Percentiles rank a stretch among this genome's conserved stretches.
phyloP scores from a whole-genome alignment of 2,888 invertebrate species.

The Dryomyza anilis region DNA sequence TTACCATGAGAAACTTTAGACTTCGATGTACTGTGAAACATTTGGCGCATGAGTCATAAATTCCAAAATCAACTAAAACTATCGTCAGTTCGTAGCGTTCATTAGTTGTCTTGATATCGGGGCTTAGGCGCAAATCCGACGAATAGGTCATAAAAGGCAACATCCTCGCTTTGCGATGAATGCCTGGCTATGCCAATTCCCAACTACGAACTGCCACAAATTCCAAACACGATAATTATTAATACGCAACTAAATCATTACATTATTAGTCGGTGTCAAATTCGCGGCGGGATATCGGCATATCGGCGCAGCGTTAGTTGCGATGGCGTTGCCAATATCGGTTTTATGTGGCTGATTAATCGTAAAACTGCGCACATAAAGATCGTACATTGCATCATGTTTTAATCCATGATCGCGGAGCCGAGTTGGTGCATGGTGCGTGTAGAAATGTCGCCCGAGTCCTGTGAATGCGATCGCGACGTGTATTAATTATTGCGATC shows the following conservation, averaged over 20 bases:
- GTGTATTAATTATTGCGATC: slow-evolving; percentile 23
- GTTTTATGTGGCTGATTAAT: slow-evolving; percentile 49
- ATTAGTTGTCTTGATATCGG: too few species aligned
- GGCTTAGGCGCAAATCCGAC: too few species aligned
- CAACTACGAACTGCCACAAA: slow-evolving; percentile 3
- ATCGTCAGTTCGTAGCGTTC: background rate
- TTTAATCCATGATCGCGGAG: background rate
- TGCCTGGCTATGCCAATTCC: too few species aligned
- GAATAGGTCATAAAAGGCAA: background rate
- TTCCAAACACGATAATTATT: slow-evolving; percentile 49
- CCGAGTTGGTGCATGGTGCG: background rate
- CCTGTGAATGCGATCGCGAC: slow-evolving; percentile 8
- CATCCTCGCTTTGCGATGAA: too few species aligned
- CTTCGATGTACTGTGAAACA: too few species aligned
- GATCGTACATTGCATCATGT: slow-evolving; percentile 7
- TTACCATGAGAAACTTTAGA: background rate
- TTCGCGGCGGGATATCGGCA: slow-evolving; percentile 45
- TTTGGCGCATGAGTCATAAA: background rate
- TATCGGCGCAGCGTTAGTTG: slow-evolving; percentile 31
- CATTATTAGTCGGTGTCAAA: slow-evolving; percentile 55
- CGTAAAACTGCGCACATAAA: slow-evolving; percentile 34
- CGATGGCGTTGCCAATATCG: slow-evolving; percentile 32
- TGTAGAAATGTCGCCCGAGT: slow-evolving; percentile 20
- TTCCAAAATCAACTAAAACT: background rate
- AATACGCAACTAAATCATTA: slow-evolving; percentile 56